Evolutionary conservation across 2,888 invertebrate species (phyloP), one percentile per base, ranked within the genome.

Genomic region (Erebia palarica): DNA sequence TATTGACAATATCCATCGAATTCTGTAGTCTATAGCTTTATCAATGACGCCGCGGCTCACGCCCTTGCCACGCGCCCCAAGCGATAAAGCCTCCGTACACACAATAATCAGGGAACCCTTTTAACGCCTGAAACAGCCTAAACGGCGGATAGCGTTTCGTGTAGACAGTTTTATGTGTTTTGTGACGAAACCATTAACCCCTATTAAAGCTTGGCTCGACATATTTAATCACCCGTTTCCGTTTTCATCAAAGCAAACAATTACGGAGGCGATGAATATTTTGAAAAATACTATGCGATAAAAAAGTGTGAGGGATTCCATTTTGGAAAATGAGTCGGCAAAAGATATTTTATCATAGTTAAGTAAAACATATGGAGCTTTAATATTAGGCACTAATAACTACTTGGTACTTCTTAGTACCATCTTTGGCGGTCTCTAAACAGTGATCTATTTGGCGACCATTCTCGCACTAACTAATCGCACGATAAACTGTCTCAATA

Each of bases 41-140:
- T 68, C 69, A 67, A 70, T 68, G 69, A 69, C 66, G 66, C 68
- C 73, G 49, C 49, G 51, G 57, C 68, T 71, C 74, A 64, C 73
- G 69, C 74, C 55, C 58, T 73, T 73, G 69, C 69, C 58, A 71
- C 66, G 57, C 70, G 36, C 72, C 72, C 71, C 72, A 65, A 65
- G 65, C 73, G 65, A 75, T 75, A 75, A 74, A 72, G 69, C 72
- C 69, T 76, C 61, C 59, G 75, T 73, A 76, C 75, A 77, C 76
- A 75, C 66, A 73, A 74, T 75, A 69, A 75, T 70, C 71, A 75
- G 68, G 68, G 73, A 75, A 73, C 75, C 75, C 73, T 75, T 75
- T 76, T 71, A 75, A 74, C 58, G 71, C 58, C 71, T 71, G 72
- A 74, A 73, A 67, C 66, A 69, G 66, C 67, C 69, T 70, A 73